Base-by-base conservation (phyloP, 1,140 invertebrate species). In the Magallana ariakensis region DNA sequence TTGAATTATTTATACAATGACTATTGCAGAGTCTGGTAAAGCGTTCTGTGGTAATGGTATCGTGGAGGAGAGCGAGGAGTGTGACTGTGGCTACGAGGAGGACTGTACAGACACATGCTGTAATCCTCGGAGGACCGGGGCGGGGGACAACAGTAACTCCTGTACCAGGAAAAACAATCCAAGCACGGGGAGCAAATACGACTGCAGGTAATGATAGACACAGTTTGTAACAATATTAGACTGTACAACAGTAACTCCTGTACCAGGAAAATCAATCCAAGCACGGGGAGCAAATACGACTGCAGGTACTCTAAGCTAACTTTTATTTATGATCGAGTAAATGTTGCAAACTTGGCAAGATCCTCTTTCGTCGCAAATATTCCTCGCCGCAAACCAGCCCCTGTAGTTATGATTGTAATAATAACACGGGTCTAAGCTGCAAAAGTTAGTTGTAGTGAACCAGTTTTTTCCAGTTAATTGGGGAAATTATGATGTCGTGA, bases 1-100 rank as follows among this genome's bases (percentile, higher is more conserved):
- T 46, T 46, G 0, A 0, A 46, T 46, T 46, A 46, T 46, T 46
- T 46, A 46, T 46, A 46, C 33, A 46, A 46, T 54, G 15, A 53
- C n/a, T 22, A 11, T 94, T 91, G 95, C 95, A 95, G 97, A 97
- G 53, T 97, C 97, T 84, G 97, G 97, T 87, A 98, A 98, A 87
- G 98, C 99, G 46, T 99, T 99, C 96, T 99, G 99, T 95, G 99
- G 99, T 16, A 99, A 99, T 94, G 99, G 99, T 95, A 99, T 99
- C 92, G 98, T 99, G 0, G 99, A 99, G 95, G 97, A 97, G 55
- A 98, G 97, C 15, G 99, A 99, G 95, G 97, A 99, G 95, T 99
- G 99, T 93, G 99, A 99, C 95, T 99, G 99, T 94, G 99, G 99
- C 33, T 99, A 99, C 94, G 96, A 97, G 86, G 96, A 96, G 26